Base-by-base conservation (phyloP, 2,888 invertebrate species). In the Tetragnatha montana region DNA sequence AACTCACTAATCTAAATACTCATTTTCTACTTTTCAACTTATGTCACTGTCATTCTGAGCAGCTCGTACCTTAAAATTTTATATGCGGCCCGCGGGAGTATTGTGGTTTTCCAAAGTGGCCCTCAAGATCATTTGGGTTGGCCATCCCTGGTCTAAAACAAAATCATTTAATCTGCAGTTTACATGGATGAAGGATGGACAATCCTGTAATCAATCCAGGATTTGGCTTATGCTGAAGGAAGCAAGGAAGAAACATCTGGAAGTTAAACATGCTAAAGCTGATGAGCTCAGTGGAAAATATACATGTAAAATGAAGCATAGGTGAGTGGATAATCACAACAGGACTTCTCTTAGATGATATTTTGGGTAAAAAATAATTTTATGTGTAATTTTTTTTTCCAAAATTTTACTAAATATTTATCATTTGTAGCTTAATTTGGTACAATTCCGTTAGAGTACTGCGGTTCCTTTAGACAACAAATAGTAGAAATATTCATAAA, bases 151-250 rank as follows among this genome's bases (percentile, higher is more conserved):
- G n/a, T n/a, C n/a, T n/a, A n/a, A n/a, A n/a, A n/a, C n/a, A n/a
- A n/a, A n/a, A n/a, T n/a, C n/a, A n/a, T n/a, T n/a, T n/a, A n/a
- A n/a, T 51, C 96, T 96, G 0, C 92, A 92, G 0, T 93, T 96
- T n/a, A 91, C 92, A 3, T 96, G 96, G 96, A 93, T 93, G 90
- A 94, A 94, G 83, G 93, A 94, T 81, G 94, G 82, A 0, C 71
- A 87, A 84, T 50, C 50, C 76, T n/a, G 76, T 50, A 0, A 21
- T 81, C 8, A 75, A 83, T 75, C 70, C 91, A 50, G 69, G 74
- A n/a, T n/a, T 86, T 14, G n/a, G 21, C 35, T 68, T 75, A 82
- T 35, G 79, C 84, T n/a, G 83, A 81, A 4, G 78, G 86, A 49
- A 89, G 89, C 51, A 89, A 82, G 35, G n/a, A n/a, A n/a, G n/a